phyloP scores from a whole-genome alignment of 2,888 invertebrate species.

The Baronia brevicornis region DNA sequence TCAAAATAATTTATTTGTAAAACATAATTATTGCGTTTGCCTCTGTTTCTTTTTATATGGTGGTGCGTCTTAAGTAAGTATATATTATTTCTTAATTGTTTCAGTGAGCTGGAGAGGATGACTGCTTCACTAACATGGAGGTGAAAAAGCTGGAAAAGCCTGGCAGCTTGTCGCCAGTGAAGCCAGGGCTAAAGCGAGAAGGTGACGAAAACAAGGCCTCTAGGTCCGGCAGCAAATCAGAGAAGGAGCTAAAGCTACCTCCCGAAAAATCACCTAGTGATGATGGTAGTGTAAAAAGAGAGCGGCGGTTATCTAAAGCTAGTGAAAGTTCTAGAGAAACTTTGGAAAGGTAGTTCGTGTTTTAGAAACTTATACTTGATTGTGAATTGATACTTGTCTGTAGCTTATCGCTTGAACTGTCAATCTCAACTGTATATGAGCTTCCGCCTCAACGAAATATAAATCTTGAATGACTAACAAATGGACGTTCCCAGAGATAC shows the following conservation, averaged over 20 bases:
- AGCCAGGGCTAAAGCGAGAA: slow-evolving; percentile 43
- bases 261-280: slow-evolving; percentile 56
- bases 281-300: slow-evolving; percentile 41
- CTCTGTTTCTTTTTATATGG: no score
- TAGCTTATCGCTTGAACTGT: slow-evolving; percentile 13
- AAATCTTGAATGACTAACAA: no score
- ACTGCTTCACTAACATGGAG: slow-evolving; percentile 56
- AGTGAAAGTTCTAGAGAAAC: slow-evolving; percentile 60
- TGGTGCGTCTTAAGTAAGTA: no score
- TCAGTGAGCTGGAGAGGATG: slow-evolving; percentile 47
- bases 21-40: no score
- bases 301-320: slow-evolving; percentile 45
- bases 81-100: slow-evolving; percentile 23
- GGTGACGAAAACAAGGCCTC: slow-evolving; percentile 44
- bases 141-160: slow-evolving; percentile 64
- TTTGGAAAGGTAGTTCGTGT: slow-evolving; percentile 66
- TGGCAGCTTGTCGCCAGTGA: slow-evolving; percentile 61
- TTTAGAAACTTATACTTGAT: no score
- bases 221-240: slow-evolving; percentile 49
- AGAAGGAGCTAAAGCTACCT: slow-evolving; percentile 51
- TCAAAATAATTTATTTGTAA: no score
- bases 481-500: no score
- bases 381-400: no score
- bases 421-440: no score
- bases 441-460: no score